phyloP scores from a whole-genome alignment of 2,797 vertebrate species.

The Danio kyathit region DNA sequence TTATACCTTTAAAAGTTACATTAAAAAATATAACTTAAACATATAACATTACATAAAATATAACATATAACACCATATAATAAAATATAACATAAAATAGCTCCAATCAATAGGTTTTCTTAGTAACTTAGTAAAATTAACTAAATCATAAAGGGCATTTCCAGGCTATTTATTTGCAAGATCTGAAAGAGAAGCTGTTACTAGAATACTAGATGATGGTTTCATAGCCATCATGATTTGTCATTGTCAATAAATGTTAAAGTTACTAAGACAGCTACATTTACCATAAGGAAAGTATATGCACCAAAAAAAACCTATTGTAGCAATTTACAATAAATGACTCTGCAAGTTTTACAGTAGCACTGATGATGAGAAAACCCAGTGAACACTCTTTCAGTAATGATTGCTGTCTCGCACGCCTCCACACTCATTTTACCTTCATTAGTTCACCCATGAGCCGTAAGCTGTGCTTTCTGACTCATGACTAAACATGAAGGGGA shows the following conservation, averaged over 20 bases:
- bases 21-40: too few relatives aligned
- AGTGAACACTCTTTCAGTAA: neutral
- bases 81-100: too few relatives aligned
- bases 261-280: too few relatives aligned
- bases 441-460: constrained; percentile 45
- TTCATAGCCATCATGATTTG: neutral
- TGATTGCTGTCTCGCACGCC: constrained; percentile 18
- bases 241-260: too few relatives aligned
- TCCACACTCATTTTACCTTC: constrained; percentile 21
- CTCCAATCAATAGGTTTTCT: too few relatives aligned
- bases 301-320: neutral
- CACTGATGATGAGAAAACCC: neutral
- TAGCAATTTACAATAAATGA: constrained; percentile 9
- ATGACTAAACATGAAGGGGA: constrained; percentile 28
- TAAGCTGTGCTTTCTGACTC: constrained; percentile 44
- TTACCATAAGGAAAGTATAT: neutral
- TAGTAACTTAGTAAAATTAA: neutral
- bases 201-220: too few relatives aligned
- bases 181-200: neutral
- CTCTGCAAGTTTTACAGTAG: neutral
- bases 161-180: neutral
- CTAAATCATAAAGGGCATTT: neutral
- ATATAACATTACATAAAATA: too few relatives aligned
- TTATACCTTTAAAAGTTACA: neutral
- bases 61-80: too few relatives aligned